Percentiles rank a stretch among this genome's conserved stretches.
phyloP scores from a whole-genome alignment of 2,888 invertebrate genomes.

The Amorpha juglandis region DNA sequence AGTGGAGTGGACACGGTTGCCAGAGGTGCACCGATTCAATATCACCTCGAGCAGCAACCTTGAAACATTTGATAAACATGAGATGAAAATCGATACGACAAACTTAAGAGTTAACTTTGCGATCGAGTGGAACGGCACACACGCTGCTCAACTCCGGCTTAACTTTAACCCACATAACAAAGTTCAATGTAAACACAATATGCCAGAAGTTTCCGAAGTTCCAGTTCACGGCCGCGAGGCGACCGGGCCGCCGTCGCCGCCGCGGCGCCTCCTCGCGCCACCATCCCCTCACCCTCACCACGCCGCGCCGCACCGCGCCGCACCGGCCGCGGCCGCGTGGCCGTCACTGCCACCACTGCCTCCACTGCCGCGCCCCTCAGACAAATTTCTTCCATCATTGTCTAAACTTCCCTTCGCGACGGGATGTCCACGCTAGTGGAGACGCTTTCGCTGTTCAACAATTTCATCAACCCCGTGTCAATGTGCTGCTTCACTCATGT shows the following conservation, averaged over 20 bases:
- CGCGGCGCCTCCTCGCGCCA: slow-evolving; percentile 38
- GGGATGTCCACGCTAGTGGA: slow-evolving; percentile 28
- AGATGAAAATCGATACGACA: slow-evolving; percentile 81
- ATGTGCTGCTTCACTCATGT: not conserved
- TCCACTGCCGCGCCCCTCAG: slow-evolving; percentile 32
- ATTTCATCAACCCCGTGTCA: slow-evolving; percentile 22
- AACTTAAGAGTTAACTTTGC: slow-evolving; percentile 79
- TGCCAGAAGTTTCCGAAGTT: slow-evolving; percentile 80
- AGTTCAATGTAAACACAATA: slow-evolving; percentile 85
- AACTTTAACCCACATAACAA: slow-evolving; percentile 85
- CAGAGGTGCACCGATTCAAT: not conserved
- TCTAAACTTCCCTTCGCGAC: slow-evolving; percentile 37
- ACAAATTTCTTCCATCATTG: slow-evolving; percentile 35
- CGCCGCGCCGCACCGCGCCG: slow-evolving; percentile 33
- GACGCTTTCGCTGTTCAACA: slow-evolving; percentile 40
- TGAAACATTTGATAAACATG: slow-evolving; percentile 79
- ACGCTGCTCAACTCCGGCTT: slow-evolving; percentile 81
- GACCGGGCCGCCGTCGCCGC: slow-evolving; percentile 51
- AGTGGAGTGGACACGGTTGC: no score
- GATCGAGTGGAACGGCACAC: slow-evolving; percentile 77
- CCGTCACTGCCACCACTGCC: slow-evolving; percentile 38
- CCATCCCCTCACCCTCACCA: slow-evolving; percentile 40
- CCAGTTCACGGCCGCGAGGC: slow-evolving; percentile 81
- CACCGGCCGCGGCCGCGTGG: slow-evolving; percentile 35
- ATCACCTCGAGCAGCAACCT: slow-evolving; percentile 58